These are phyloP conservation scores for Cynoglossus semilaevis DNA, from an alignment of 2,113 vertebrate species.

Conservation along the genomic window DNA sequence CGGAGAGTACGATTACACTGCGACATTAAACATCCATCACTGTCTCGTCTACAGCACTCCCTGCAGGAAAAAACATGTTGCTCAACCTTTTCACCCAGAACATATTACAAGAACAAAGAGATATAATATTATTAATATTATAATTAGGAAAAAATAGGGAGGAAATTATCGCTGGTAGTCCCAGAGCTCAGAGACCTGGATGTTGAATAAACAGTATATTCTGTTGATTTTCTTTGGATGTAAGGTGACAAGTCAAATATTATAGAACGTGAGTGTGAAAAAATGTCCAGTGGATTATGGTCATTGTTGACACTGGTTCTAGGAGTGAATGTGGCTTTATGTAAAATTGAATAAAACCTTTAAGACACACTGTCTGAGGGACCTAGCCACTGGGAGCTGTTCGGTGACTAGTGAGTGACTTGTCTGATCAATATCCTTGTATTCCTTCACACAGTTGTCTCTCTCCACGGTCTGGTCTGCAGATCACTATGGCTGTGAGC, in stretches of 20 bases:
- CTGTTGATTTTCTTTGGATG: too few relatives aligned
- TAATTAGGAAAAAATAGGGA: not conserved
- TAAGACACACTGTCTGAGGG: too few relatives aligned
- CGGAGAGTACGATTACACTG: not conserved
- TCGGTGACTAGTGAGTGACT: constrained; percentile 21
- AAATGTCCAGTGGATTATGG: too few relatives aligned
- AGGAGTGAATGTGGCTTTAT: too few relatives aligned
- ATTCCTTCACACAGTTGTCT: constrained; percentile 18
- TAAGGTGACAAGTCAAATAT: too few relatives aligned
- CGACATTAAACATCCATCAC: constrained; percentile 20
- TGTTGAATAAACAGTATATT: too few relatives aligned
- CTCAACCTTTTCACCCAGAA: not conserved
- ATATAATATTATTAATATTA: too few relatives aligned
- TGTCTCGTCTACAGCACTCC: constrained; percentile 5
- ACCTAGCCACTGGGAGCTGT: constrained; percentile 13
- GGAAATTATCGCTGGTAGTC: not conserved
- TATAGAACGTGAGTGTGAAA: too few relatives aligned
- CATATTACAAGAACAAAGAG: not conserved
- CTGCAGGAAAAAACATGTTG: constrained; percentile 13
- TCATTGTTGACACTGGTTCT: too few relatives aligned
- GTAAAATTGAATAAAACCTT: too few relatives aligned
- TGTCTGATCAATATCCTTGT: constrained; percentile 19
- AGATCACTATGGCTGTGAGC: not conserved
- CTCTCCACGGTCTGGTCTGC: constrained; percentile 1
- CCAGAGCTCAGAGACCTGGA: not conserved